Base-by-base conservation (phyloP, 2,888 invertebrate species). In the Zele albiditarsus region DNA sequence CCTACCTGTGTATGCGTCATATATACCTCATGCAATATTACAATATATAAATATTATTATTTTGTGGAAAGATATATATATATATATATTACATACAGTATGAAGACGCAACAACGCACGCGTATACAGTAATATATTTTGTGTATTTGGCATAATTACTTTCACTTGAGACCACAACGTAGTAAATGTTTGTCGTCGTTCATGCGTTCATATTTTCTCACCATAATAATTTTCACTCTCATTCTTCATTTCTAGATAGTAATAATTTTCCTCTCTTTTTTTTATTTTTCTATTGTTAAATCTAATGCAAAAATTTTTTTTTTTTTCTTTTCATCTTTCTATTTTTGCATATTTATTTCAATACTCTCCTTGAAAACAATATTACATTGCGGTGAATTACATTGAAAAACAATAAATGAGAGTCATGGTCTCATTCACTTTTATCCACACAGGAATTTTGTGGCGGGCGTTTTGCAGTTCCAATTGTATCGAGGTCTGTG, bases 391-490 rank as follows among this genome's bases (percentile, higher is more conserved):
- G n/a, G 68, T 75, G 16, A 65, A 62, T 72, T 28, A 46, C 31
- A 23, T 53, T 28, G 53, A 49, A 68, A 71, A 38, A 38, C 38
- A 38, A 53, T 53, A 4, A 4, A 42, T 71, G 71, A 71, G n/a
- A 46, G 71, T 63, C 42, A 60, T 46, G 42, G 42, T 67, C 68
- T 65, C 38, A 33, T 65, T 46, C 71, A 71, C 73, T 73, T 77
- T 20, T 46, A 84, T 81, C 85, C 80, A 91, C 91, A 73, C 92
- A 97, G 98, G 91, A 98, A 98, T 90, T 98, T 97, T 90, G 96
- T 98, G 79, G 95, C 96, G 84, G 95, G 95, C 6, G 92, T 98
- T 12, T 92, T 98, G 20, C 98, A 98, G 91, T 98, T 98, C 92
- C 98, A 98, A 90, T 93, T 98, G 73, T 95, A 97, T 90, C 92